These are phyloP conservation scores for Rhinogobius similis DNA, from an alignment of 2,113 vertebrate genomes.

Conservation along the genomic window DNA sequence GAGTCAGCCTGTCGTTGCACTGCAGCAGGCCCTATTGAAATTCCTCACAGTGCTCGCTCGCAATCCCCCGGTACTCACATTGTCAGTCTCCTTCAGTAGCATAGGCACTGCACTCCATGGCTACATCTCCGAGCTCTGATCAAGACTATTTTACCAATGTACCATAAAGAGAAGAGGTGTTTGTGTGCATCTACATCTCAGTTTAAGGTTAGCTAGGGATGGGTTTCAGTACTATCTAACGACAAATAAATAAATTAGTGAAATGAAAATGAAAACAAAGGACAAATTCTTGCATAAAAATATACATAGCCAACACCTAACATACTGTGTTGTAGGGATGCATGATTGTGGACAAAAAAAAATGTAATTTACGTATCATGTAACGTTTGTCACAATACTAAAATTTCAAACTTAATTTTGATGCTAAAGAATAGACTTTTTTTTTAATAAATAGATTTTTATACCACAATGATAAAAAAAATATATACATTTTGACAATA, in stretches of 20 bases:
- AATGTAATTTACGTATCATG: not conserved
- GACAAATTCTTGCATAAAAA: not conserved
- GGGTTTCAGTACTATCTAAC: no score
- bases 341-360: not conserved
- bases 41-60: conserved; percentile 48
- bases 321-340: not conserved
- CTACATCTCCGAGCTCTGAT: conserved; percentile 16
- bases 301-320: not conserved
- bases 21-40: conserved; percentile 57
- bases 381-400: not conserved
- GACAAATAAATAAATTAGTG: not conserved
- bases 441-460: no score
- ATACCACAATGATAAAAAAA: no score
- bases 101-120: conserved; percentile 19
- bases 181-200: not conserved
- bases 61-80: conserved; percentile 35
- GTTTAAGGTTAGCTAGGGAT: not conserved
- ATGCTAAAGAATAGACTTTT: no score
- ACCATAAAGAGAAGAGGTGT: not conserved
- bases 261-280: not conserved
- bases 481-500: no score
- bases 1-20: conserved; percentile 49
- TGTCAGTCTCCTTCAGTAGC: conserved; percentile 56
- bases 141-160: not conserved
- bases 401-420: no score